Conservation (phyloP, 2,797 vertebrate species). For the Brotula barbata region DNA sequence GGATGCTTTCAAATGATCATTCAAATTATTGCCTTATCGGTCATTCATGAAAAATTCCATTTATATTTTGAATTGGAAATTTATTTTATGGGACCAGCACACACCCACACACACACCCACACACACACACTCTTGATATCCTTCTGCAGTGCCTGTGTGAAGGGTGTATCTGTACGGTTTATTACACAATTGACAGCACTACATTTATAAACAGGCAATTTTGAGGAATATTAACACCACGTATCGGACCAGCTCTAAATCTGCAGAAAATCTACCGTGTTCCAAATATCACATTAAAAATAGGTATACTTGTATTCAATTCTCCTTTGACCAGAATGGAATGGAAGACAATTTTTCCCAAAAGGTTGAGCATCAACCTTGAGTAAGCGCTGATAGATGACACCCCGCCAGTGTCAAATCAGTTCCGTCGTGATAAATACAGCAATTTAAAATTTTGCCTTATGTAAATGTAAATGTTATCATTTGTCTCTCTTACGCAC, state of each 20-base stretch:
- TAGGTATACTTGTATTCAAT: too few relatives aligned
- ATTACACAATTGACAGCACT: too few relatives aligned
- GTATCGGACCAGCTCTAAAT: too few relatives aligned
- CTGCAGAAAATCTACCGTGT: too few relatives aligned
- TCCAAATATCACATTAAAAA: too few relatives aligned
- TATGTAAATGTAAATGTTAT: slow-evolving; percentile 26
- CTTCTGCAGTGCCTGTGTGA: not conserved
- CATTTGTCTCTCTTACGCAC: slow-evolving; percentile 11
- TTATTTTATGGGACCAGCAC: slow-evolving; percentile 5
- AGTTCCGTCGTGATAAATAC: slow-evolving; percentile 47
- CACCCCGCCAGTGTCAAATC: slow-evolving; percentile 4
- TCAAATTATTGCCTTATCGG: slow-evolving; percentile 10
- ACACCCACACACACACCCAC: slow-evolving; percentile 6
- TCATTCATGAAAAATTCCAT: slow-evolving; percentile 25
- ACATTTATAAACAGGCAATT: too few relatives aligned
- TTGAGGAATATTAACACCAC: too few relatives aligned
- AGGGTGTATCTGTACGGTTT: not conserved
- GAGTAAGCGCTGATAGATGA: slow-evolving; percentile 5
- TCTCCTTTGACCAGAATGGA: slow-evolving; percentile 3
- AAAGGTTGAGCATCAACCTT: not conserved
- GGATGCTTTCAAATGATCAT: slow-evolving; percentile 12
- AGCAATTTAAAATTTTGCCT: slow-evolving; percentile 36
- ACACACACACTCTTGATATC: slow-evolving; percentile 5
- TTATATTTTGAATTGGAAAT: slow-evolving; percentile 7
- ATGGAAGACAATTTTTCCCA: not conserved